Evolutionary conservation across 2,888 invertebrate species (phyloP).

Genomic region (Bruchidius siliquastri): DNA sequence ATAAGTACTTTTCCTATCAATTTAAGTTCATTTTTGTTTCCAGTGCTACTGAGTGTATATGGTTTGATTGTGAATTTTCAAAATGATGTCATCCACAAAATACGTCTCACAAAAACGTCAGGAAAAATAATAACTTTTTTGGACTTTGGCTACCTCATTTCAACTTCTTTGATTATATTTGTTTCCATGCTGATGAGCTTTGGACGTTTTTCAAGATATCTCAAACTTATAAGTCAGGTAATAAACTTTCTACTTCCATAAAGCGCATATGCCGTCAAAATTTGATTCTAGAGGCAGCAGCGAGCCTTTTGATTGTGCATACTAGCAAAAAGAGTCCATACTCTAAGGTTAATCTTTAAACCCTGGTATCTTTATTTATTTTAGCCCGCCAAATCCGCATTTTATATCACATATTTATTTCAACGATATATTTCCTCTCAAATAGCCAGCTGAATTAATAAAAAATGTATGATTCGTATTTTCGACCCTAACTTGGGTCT

Average conservation of each 20-base stretch:
- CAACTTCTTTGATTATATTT: slow-evolving; percentile 2
- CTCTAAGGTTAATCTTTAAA: too few species aligned
- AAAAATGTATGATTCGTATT: too few species aligned
- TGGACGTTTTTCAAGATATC: slow-evolving; percentile 5
- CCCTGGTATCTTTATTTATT: too few species aligned
- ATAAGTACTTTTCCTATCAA: too few species aligned
- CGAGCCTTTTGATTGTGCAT: too few species aligned
- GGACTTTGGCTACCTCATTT: slow-evolving; percentile 4
- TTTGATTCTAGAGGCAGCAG: too few species aligned
- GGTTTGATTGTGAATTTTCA: slow-evolving; percentile 5
- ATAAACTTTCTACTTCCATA: neutral
- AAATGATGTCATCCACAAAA: slow-evolving; percentile 6
- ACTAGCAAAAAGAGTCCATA: too few species aligned
- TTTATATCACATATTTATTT: too few species aligned
- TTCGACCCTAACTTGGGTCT: too few species aligned
- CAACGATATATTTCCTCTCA: too few species aligned
- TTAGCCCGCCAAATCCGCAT: too few species aligned
- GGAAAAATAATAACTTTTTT: slow-evolving; percentile 5
- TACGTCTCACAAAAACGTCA: slow-evolving; percentile 5
- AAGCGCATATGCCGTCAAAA: neutral
- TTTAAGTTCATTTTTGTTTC: neutral
- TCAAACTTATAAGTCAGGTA: slow-evolving; percentile 7
- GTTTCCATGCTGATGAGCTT: neutral
- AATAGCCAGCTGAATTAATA: too few species aligned
- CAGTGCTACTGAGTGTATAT: neutral